A percentile compares a stretch with the other conserved stretches of the same genome.
Evolutionary conservation across 2,113 vertebrate genomes (phyloP).

Genomic region (Dinomys branickii): DNA sequence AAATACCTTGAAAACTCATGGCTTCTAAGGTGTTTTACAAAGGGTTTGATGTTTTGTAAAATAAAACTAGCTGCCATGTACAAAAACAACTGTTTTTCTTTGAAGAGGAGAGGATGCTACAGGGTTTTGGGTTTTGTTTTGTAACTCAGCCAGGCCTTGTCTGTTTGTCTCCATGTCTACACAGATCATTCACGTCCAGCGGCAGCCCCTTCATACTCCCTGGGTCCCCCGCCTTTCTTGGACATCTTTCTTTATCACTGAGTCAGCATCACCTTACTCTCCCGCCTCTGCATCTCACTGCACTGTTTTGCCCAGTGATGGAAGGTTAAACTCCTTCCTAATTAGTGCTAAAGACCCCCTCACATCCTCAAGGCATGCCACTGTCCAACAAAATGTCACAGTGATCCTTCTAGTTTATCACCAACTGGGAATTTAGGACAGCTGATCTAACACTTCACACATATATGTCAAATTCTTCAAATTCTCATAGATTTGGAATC

Average conservation of each 20-base stretch:
- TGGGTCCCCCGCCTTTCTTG: neutral
- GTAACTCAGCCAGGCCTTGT: neutral
- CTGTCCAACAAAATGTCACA: neutral
- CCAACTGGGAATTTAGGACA: conserved; percentile 66
- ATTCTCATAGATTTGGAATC: conserved; percentile 81
- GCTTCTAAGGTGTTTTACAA: conserved; percentile 57
- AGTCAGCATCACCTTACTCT: neutral
- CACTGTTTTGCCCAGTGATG: neutral
- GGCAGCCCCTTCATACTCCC: neutral
- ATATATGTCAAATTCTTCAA: conserved; percentile 78
- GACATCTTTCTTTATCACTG: neutral
- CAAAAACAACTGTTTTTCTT: conserved; percentile 59
- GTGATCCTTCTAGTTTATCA: conserved; percentile 62
- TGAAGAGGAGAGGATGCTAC: neutral
- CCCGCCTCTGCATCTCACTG: neutral
- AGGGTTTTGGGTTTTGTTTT: neutral
- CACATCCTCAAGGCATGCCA: neutral
- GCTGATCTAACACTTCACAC: conserved; percentile 59
- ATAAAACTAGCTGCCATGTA: conserved; percentile 43
- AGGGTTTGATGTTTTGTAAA: conserved; percentile 70
- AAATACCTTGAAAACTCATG: conserved; percentile 55
- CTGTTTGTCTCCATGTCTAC: neutral
- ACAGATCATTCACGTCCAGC: neutral
- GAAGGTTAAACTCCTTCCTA: neutral
- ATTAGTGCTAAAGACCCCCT: neutral